Conservation (phyloP, 2,888 invertebrate genomes). For the Drosophila subsilvestris region DNA sequence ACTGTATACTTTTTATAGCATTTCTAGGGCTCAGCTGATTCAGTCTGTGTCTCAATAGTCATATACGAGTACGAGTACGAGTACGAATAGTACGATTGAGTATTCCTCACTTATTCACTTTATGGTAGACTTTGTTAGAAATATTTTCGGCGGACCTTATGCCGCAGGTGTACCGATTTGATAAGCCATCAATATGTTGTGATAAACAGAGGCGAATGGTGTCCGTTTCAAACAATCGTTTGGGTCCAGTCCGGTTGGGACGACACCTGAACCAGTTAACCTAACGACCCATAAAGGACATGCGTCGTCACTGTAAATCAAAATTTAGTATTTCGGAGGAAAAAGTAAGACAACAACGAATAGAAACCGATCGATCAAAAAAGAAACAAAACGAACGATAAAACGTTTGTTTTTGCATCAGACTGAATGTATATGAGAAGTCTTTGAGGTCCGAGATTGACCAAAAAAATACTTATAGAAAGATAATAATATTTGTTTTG, state of each 20-base stretch:
- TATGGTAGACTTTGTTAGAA: too few relatives aligned
- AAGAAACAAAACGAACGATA: background rate
- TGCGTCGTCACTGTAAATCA: constrained; percentile 57
- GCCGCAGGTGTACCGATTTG: constrained; percentile 65
- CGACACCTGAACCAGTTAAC: constrained; percentile 40
- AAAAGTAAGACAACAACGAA: constrained; percentile 1
- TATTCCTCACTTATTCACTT: constrained; percentile 8
- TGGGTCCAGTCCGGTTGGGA: constrained; percentile 10
- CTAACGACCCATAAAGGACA: constrained; percentile 63
- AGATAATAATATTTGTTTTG: too few relatives aligned
- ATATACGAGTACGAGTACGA: background rate
- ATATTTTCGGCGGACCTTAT: constrained; percentile 22
- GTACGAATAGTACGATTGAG: too few relatives aligned
- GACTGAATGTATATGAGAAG: background rate
- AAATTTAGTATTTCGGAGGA: constrained; percentile 47
- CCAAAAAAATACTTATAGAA: too few relatives aligned
- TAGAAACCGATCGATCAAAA: background rate
- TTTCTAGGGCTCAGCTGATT: background rate
- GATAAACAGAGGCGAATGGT: constrained; percentile 62
- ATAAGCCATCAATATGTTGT: constrained; percentile 65
- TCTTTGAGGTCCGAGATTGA: too few relatives aligned
- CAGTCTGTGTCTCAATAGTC: too few relatives aligned
- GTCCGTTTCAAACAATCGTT: constrained; percentile 7
- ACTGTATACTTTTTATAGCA: background rate
- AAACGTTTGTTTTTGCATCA: background rate